phyloP scores from a whole-genome alignment of 2,797 vertebrate species.

The Manis pentadactyla region DNA sequence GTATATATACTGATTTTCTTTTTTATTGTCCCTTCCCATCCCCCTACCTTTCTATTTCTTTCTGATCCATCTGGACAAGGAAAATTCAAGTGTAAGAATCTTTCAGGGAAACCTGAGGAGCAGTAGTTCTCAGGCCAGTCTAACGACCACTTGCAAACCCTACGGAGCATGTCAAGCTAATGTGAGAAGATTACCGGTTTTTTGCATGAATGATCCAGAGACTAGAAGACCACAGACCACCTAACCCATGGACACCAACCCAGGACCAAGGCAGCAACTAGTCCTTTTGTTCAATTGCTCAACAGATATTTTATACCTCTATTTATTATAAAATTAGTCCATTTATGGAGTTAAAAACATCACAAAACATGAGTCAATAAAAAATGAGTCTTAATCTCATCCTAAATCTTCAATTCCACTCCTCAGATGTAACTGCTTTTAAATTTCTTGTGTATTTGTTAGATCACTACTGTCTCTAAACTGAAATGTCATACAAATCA shows the following conservation, averaged over 20 bases:
- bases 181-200: neutral
- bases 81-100: neutral
- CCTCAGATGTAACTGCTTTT: neutral
- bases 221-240: neutral
- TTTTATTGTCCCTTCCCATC: neutral
- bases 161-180: neutral
- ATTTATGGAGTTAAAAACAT: neutral
- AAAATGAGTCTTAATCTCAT: neutral
- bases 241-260: neutral
- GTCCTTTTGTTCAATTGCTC: neutral
- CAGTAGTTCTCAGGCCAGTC: neutral
- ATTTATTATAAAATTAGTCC: neutral
- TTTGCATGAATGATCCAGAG: neutral
- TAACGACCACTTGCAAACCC: neutral
- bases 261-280: neutral
- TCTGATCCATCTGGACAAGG: neutral
- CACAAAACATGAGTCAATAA: neutral
- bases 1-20: neutral
- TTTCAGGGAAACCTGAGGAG: fast-evolving
- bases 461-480: neutral
- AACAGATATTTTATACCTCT: neutral
- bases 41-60: neutral
- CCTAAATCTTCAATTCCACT: neutral
- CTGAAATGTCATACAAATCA: neutral
- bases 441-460: neutral